Base-by-base conservation (phyloP, 2,797 vertebrate genomes). In the Echeneis naucrates region DNA sequence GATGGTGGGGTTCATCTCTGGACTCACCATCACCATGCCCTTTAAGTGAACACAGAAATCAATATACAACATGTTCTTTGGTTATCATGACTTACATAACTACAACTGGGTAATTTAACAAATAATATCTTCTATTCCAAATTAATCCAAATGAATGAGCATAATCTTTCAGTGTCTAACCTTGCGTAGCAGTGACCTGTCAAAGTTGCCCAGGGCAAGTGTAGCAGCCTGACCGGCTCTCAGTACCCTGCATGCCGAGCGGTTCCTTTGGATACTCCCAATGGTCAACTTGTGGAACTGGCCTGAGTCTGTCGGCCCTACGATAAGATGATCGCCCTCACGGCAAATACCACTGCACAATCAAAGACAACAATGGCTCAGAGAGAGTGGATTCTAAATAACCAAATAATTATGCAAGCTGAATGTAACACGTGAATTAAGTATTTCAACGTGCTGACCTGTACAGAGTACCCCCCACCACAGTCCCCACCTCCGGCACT, bases 21-120 rank as follows among this genome's bases (percentile, higher is more conserved):
- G 98, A 88, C 98, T 99, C 84, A 99, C 97, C 96, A 99, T 97
- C 87, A 99, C 98, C 98, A 99, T 99, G 53, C 98, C 98, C 98
- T 99, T 83, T 1, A 72, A 71, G 8, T 2, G 42, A 69, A 59
- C 35, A 68, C n/a, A 24, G 4, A 60, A 32, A 23, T 47, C 7
- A 56, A 17, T 21, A 8, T 23, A 10, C 67, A 4, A 23, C 10
- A 40, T 2, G 8, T 6, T 38, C 40, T 45, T 24, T 45, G 1
- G 3, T 60, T 45, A 2, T n/a, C 44, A 12, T 16, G 8, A 26
- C 24, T 1, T n/a, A 24, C 21, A n/a, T 57, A 24, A 17, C 16
- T 13, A 14, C 2, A 33, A 12, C 3, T 23, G 6, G 32, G 21
- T 12, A 14, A 37, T n/a, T 13, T 8, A 23, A n/a, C 8, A 30